phyloP scores from a whole-genome alignment of 2,888 invertebrate species.

The Machimus atricapillus region DNA sequence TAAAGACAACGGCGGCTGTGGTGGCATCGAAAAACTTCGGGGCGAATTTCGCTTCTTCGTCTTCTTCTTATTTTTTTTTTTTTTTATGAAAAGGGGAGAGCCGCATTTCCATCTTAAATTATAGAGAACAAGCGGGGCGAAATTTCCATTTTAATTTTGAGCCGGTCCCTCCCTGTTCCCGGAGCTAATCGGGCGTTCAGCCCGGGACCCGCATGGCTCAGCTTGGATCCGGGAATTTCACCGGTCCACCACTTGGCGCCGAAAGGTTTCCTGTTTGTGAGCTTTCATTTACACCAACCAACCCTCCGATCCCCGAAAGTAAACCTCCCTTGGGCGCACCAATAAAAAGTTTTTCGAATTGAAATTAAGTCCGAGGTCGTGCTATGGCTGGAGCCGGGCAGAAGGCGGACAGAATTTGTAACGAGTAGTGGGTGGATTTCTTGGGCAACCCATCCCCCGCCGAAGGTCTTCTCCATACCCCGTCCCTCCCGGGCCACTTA shows the following conservation, averaged over 20 bases:
- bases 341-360: conserved; percentile 32
- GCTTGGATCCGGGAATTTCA: background rate
- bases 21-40: background rate
- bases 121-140: conserved; percentile 15
- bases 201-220: background rate
- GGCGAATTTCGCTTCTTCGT: background rate
- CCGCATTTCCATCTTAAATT: conserved; percentile 39
- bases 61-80: background rate
- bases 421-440: background rate
- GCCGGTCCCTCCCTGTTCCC: background rate
- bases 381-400: background rate
- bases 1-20: background rate
- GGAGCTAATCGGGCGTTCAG: conserved; percentile 19
- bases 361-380: conserved; percentile 23
- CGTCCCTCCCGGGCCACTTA: conserved; percentile 55
- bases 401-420: background rate
- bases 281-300: conserved; percentile 6
- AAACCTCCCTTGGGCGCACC: background rate
- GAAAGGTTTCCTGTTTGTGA: conserved; percentile 8
- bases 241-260: background rate
- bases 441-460: background rate
- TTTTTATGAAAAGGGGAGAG: background rate
- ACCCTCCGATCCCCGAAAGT: background rate
- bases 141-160: conserved; percentile 42
- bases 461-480: background rate